Conservation (phyloP, 2,113 vertebrate genomes). For the Triplophysa rosa region DNA sequence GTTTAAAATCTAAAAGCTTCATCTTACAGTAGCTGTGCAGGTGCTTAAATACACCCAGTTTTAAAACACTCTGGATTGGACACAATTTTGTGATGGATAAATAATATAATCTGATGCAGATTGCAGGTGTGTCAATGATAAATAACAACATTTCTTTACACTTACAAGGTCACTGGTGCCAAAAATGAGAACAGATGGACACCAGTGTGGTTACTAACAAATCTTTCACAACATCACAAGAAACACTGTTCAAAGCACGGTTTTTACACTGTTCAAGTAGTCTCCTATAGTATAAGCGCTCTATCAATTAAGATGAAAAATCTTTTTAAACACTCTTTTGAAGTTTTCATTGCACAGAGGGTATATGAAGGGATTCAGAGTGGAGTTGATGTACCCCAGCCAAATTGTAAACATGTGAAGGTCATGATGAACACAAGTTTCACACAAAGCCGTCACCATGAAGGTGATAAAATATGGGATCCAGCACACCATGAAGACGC, state of each 20-base stretch:
- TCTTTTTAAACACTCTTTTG: slow-evolving; percentile 90
- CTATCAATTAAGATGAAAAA: slow-evolving; percentile 72
- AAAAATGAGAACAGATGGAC: background rate
- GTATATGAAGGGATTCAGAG: slow-evolving; percentile 93
- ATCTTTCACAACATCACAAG: slow-evolving; percentile 3
- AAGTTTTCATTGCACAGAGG: slow-evolving; percentile 95
- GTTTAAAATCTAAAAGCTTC: too few relatives aligned
- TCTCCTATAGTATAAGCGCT: background rate
- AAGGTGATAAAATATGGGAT: slow-evolving; percentile 93
- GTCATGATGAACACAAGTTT: slow-evolving; percentile 71
- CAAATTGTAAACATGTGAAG: slow-evolving; percentile 92
- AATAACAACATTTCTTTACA: slow-evolving; percentile 27
- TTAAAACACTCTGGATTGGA: background rate
- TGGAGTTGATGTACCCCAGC: slow-evolving; percentile 96
- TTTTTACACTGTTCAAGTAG: background rate
- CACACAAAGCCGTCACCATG: slow-evolving; percentile 87
- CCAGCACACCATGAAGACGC: slow-evolving; percentile 92
- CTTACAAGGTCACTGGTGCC: slow-evolving; percentile 1
- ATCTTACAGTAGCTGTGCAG: background rate
- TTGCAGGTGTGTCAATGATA: slow-evolving; percentile 29
- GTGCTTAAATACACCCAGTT: background rate
- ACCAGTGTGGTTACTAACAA: background rate
- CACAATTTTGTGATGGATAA: background rate
- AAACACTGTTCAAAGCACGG: slow-evolving; percentile 1
- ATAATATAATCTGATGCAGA: slow-evolving; percentile 53